A percentile compares a stretch with the other conserved stretches of the same genome.
These are phyloP conservation scores for Chrysocyon brachyurus DNA, from an alignment of 2,797 vertebrate genomes.

Conservation along the genomic window DNA sequence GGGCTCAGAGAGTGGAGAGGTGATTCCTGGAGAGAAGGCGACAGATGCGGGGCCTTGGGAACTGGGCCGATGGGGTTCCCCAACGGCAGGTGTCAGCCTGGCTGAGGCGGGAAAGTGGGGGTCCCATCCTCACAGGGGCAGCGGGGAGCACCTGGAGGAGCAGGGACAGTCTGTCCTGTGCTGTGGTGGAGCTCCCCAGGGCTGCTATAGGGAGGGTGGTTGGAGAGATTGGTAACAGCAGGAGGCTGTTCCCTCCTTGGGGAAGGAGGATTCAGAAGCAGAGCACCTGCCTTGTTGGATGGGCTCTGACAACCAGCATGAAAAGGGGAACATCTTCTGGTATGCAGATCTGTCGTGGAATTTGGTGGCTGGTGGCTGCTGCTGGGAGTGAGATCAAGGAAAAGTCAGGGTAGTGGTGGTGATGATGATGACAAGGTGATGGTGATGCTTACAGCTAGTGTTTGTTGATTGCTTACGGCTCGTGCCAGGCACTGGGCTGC, in stretches of 20 bases:
- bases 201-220: background rate
- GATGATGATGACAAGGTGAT: background rate
- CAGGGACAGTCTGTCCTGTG: background rate
- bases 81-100: background rate
- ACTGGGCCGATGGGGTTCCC: too few species aligned
- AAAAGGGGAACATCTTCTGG: background rate
- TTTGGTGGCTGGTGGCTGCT: background rate
- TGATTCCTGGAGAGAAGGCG: background rate
- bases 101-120: background rate
- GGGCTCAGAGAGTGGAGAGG: background rate
- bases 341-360: background rate
- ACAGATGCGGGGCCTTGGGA: background rate
- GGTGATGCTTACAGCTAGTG: rapidly evolving
- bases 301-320: background rate
- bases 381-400: background rate
- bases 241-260: background rate
- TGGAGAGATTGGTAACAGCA: background rate
- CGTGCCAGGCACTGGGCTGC: background rate
- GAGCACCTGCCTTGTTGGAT: background rate
- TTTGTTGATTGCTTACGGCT: background rate
- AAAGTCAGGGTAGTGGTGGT: background rate
- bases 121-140: background rate
- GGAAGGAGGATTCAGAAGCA: background rate
- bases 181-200: background rate
- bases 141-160: background rate